Base-by-base conservation (phyloP, 2,888 invertebrate genomes). In the Catocala fraxini region DNA sequence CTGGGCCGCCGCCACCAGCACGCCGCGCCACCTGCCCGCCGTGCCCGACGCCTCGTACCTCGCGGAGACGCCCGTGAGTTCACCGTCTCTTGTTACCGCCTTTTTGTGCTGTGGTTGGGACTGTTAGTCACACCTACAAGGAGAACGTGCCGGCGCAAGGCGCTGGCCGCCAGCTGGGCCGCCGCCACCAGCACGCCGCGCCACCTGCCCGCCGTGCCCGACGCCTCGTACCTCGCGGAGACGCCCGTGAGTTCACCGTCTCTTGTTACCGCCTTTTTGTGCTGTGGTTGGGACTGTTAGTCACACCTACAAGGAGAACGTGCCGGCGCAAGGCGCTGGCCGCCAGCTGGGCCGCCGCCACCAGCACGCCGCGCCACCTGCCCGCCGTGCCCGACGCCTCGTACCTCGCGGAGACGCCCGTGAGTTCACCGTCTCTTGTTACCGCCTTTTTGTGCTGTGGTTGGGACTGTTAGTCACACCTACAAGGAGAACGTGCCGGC, bases 251-350 rank as follows among this genome's bases (percentile, higher is more conserved):
- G 95, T 93, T n/a, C 0, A 41, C 0, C 6, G 6, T 11, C 0
- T 39, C 1, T 39, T 39, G 6, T 6, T 39, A 39, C 35, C 3
- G 25, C 25, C 25, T 3, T 25, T 25, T 25, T 25, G 25, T 25
- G 25, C 25, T 25, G 25, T 3, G 0, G 4, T 25, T 25, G 25
- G 25, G 4, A 25, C 25, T 25, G 25, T 25, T 25, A n/a, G n/a
- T n/a, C n/a, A n/a, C n/a, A n/a, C n/a, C n/a, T n/a, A n/a, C 72
- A 97, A 97, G 85, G 97, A 96, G 86, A 97, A 96, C 88, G 95
- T 96, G 9, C 97, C 97, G n/a, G n/a, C n/a, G 0, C 93, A 91
- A 98, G 90, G 97, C 97, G 0, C 94, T 98, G 7, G 97, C 97
- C 4, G 95, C 95, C 25, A 95, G 96, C 54, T 98, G 97, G 97